A percentile compares a stretch with the other conserved stretches of the same genome.
Conservation (phyloP, 2,113 vertebrate species). For the Lampris megalopsis region DNA sequence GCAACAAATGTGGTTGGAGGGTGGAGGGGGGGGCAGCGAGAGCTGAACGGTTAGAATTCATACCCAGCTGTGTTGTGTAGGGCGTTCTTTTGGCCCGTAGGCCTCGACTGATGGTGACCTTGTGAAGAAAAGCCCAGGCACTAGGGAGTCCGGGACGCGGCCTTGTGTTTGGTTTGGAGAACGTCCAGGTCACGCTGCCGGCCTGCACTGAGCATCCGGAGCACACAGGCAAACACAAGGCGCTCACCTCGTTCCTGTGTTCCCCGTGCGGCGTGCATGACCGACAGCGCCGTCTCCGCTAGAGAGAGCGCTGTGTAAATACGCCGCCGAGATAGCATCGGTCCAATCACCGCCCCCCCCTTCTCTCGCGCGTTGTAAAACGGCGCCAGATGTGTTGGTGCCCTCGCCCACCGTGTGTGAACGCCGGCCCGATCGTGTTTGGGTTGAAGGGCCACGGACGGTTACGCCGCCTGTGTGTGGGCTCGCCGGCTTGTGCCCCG, state of each 20-base stretch:
- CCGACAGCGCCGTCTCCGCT: constrained; percentile 27
- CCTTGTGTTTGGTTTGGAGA: constrained; percentile 59
- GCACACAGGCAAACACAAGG: constrained; percentile 45
- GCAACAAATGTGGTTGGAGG: neutral
- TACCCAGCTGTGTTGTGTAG: neutral
- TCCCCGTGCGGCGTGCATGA: constrained; percentile 47
- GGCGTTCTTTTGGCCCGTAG: neutral
- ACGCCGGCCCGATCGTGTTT: constrained; percentile 47
- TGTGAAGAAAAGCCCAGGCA: constrained; percentile 36
- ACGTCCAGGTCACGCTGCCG: constrained; percentile 48
- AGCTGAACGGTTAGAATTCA: constrained; percentile 31
- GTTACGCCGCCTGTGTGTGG: constrained; percentile 42
- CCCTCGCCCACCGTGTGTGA: constrained; percentile 48
- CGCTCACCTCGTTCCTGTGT: constrained; percentile 54
- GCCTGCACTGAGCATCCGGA: constrained; percentile 46
- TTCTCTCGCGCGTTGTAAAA: constrained; percentile 51
- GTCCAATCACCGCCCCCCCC: constrained; percentile 55
- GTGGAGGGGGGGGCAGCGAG: constrained; percentile 5
- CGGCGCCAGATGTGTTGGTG: constrained; percentile 69
- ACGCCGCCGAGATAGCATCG: constrained; percentile 52
- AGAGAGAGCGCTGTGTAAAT: constrained; percentile 48
- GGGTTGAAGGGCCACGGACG: constrained; percentile 54
- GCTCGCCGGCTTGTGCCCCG: constrained; percentile 45
- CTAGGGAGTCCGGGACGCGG: constrained; percentile 14
- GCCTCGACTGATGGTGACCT: constrained; percentile 41